Conservation (phyloP, 2,888 invertebrate genomes). For the Drosophila crucigera region DNA sequence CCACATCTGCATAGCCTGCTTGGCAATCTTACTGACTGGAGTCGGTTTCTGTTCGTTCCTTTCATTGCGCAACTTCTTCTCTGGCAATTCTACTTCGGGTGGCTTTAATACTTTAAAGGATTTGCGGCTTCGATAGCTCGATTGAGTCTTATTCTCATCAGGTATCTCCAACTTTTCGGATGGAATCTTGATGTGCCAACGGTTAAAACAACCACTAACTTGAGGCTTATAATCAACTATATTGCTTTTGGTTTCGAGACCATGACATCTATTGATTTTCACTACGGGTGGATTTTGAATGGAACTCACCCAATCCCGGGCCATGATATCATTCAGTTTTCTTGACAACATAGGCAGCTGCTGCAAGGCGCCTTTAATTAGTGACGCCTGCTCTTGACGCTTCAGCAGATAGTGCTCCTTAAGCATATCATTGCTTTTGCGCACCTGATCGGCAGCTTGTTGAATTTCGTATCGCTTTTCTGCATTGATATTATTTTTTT, state of each 20-base stretch:
- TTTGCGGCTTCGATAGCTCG: background rate
- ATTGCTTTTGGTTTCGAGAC: background rate
- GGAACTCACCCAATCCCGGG: background rate
- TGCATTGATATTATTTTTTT: background rate
- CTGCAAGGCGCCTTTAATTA: no score
- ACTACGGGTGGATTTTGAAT: no score
- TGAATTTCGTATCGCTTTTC: slow-evolving; percentile 9
- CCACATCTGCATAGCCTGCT: slow-evolving; percentile 13
- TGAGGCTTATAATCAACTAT: slow-evolving; percentile 9
- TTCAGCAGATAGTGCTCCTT: slow-evolving; percentile 30
- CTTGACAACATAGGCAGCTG: slow-evolving; percentile 10
- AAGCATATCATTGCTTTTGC: slow-evolving; percentile 29
- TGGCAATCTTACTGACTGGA: background rate
- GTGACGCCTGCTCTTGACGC: background rate
- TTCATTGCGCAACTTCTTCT: background rate
- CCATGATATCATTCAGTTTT: slow-evolving; percentile 29
- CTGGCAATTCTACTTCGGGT: background rate
- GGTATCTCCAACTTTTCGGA: background rate
- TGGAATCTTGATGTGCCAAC: slow-evolving; percentile 23
- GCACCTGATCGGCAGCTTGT: slow-evolving; percentile 14
- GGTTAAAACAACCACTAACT: background rate
- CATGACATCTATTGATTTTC: background rate
- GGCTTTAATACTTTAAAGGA: background rate
- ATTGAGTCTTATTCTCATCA: background rate
- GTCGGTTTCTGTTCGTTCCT: background rate